Percentiles rank a stretch among this genome's conserved stretches.
Evolutionary conservation across 2,888 invertebrate genomes (phyloP).

Genomic region (Dicranocentrus wangi): DNA sequence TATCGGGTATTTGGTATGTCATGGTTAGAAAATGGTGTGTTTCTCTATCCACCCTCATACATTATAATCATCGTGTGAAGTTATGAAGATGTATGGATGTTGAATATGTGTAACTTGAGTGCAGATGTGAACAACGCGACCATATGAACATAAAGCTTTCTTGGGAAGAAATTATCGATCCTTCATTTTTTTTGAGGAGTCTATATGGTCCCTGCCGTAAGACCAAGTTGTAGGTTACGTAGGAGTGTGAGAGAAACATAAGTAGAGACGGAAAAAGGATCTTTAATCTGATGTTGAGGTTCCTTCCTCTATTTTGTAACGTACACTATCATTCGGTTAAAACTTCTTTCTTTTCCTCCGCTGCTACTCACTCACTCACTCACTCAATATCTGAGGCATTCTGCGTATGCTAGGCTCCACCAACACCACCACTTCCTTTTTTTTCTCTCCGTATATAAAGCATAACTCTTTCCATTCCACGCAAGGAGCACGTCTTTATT

Average conservation of each 20-base stretch:
- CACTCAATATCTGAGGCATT: constrained; percentile 34
- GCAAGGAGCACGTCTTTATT: background rate
- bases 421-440: background rate
- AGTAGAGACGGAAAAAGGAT: constrained; percentile 50
- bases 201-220: background rate
- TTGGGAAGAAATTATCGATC: constrained; percentile 45
- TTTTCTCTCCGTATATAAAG: background rate
- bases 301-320: constrained; percentile 50
- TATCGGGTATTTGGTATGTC: background rate
- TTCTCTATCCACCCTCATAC: background rate
- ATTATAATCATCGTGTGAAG: constrained; percentile 27
- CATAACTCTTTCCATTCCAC: constrained; percentile 26
- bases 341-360: constrained; percentile 41
- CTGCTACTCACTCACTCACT: constrained; percentile 24
- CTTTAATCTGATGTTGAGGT: constrained; percentile 57
- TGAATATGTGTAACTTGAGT: constrained; percentile 24
- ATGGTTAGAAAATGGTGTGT: constrained; percentile 16
- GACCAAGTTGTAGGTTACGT: constrained; percentile 17
- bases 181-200: constrained; percentile 43
- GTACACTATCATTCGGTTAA: constrained; percentile 38
- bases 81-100: constrained; percentile 31
- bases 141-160: constrained; percentile 28
- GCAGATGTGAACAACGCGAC: constrained; percentile 3
- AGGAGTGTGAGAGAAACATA: constrained; percentile 41
- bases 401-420: constrained; percentile 10